Conservation (phyloP, 2,113 vertebrate genomes). For the Petaurus breviceps region DNA sequence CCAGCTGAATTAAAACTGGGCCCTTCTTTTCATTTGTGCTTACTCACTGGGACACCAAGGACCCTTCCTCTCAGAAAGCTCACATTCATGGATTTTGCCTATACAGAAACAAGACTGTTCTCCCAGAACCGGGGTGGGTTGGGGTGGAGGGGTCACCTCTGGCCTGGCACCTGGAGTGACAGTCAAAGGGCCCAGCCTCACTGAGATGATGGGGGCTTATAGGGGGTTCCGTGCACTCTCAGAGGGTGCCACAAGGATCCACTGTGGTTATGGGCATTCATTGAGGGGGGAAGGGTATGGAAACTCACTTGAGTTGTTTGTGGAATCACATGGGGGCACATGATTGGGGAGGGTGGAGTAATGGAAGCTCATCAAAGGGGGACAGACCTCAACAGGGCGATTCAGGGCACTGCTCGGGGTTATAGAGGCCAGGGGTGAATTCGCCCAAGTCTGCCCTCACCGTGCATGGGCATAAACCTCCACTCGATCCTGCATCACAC, state of each 20-base stretch:
- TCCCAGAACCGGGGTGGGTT: background rate
- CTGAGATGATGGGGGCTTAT: background rate
- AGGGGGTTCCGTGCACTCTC: too few species aligned
- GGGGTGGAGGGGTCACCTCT: background rate
- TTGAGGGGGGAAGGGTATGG: background rate
- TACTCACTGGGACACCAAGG: background rate
- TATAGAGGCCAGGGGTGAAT: background rate
- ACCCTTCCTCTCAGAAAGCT: background rate
- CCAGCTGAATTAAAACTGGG: background rate
- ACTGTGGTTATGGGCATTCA: background rate
- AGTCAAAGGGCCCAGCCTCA: background rate
- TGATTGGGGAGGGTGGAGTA: background rate
- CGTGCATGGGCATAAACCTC: conserved; percentile 95
- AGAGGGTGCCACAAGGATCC: too few species aligned
- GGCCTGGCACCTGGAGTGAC: background rate
- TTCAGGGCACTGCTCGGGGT: too few species aligned
- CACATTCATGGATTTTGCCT: background rate
- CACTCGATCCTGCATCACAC: conserved; percentile 94
- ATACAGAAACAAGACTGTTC: background rate
- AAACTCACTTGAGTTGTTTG: too few species aligned
- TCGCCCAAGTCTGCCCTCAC: conserved; percentile 78
- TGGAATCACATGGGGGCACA: background rate
- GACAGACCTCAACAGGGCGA: conserved; percentile 1
- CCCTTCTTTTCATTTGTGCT: background rate
- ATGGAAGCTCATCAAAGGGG: background rate